A percentile compares a stretch with the other conserved stretches of the same genome.
These are phyloP conservation scores for Steinernema khuongi DNA, from an alignment of 1,140 invertebrate genomes.

Conservation along the genomic window DNA sequence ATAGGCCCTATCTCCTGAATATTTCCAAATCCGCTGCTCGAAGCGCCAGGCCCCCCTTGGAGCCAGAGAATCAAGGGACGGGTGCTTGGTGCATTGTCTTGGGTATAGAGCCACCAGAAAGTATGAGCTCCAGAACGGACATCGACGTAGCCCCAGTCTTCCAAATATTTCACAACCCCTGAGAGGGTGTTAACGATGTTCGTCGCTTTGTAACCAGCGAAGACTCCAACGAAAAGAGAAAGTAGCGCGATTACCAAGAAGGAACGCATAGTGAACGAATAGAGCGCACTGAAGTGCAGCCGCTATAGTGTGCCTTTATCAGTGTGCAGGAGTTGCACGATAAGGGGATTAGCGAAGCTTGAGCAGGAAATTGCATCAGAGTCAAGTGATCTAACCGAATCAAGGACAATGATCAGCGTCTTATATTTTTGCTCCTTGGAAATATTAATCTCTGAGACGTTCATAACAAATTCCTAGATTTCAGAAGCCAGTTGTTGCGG, in stretches of 20 bases:
- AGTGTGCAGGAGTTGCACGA: background rate
- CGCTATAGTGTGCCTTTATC: too few species aligned
- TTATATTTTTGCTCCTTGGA: too few species aligned
- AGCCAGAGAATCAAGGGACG: constrained; percentile 73
- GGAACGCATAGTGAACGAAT: background rate
- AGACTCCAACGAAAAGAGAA: background rate
- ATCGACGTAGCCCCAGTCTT: constrained; percentile 69
- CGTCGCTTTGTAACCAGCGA: constrained; percentile 10
- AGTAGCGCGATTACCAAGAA: constrained; percentile 16
- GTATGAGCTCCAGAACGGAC: constrained; percentile 71
- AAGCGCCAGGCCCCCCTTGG: constrained; percentile 68
- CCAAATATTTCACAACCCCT: constrained; percentile 58
- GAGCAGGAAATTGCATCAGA: background rate
- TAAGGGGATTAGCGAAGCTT: background rate
- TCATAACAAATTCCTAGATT: too few species aligned
- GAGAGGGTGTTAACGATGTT: constrained; percentile 34
- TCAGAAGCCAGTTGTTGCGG: too few species aligned
- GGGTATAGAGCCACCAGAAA: constrained; percentile 78
- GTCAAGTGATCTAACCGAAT: background rate
- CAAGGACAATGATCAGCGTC: too few species aligned
- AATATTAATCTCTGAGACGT: too few species aligned
- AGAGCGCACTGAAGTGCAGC: too few species aligned
- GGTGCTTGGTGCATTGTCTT: constrained; percentile 62
- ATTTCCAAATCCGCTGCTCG: constrained; percentile 73
- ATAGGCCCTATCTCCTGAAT: constrained; percentile 72